Evolutionary conservation across 2,888 invertebrate species (phyloP).

Genomic region (Caenorhabditis becei): DNA sequence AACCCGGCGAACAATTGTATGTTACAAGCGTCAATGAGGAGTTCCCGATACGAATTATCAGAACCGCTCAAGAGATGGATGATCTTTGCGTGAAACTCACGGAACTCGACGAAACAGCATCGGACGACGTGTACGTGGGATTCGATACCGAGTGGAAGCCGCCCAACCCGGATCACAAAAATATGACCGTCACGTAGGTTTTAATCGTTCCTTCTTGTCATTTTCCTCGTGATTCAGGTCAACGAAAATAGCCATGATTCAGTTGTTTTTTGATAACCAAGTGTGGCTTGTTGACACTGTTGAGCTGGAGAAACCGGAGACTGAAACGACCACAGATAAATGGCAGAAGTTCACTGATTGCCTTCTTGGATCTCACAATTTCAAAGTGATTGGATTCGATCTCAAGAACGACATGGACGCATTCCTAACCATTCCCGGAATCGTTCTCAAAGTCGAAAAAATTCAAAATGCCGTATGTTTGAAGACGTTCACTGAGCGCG

Average conservation of each 20-base stretch:
- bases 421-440: conserved; percentile 33
- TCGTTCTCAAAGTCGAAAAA: conserved; percentile 6
- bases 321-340: neutral
- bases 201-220: too few species aligned
- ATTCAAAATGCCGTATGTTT: conserved; percentile 54
- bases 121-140: conserved; percentile 20
- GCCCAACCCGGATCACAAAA: too few species aligned
- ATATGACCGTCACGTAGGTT: too few species aligned
- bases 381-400: conserved; percentile 60
- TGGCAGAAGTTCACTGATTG: conserved; percentile 50
- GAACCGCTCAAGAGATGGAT: conserved; percentile 1
- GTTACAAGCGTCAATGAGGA: neutral
- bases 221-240: neutral
- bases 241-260: conserved; percentile 54
- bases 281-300: conserved; percentile 60
- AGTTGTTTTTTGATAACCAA: conserved; percentile 42
- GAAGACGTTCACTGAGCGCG: conserved; percentile 39
- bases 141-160: conserved; percentile 62
- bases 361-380: conserved; percentile 36
- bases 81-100: conserved; percentile 3
- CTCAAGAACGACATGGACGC: conserved; percentile 62
- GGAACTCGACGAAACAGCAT: neutral
- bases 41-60: neutral
- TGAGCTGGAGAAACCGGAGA: conserved; percentile 50
- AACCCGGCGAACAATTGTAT: neutral